A percentile compares a stretch with the other conserved stretches of the same genome.
Conservation (phyloP, 2,888 invertebrate species). For the Serripes groenlandicus region DNA sequence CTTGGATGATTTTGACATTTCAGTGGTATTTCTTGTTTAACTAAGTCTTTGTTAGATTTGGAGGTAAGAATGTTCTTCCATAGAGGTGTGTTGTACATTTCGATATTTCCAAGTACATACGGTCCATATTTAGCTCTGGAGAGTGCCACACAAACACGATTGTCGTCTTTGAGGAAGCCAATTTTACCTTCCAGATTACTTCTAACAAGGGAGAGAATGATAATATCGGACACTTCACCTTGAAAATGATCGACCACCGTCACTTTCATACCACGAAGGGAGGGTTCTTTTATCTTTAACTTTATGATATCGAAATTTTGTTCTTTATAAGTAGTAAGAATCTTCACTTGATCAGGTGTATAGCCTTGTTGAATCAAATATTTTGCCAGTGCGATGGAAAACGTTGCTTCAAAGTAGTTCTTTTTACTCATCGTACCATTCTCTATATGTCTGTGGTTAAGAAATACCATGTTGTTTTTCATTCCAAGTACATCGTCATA, state of each 20-base stretch:
- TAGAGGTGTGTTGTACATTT: constrained; percentile 63
- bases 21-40: constrained; percentile 67
- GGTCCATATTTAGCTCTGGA: constrained; percentile 84
- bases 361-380: constrained; percentile 81
- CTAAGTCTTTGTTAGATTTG: constrained; percentile 47
- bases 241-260: constrained; percentile 84
- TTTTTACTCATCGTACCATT: constrained; percentile 64
- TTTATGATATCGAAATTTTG: constrained; percentile 80
- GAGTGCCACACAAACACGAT: constrained; percentile 84
- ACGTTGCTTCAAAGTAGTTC: constrained; percentile 78
- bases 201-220: constrained; percentile 84
- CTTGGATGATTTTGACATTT: constrained; percentile 80
- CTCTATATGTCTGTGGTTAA: constrained; percentile 76
- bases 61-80: constrained; percentile 70
- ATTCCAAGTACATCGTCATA: constrained; percentile 74
- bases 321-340: constrained; percentile 73
- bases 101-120: constrained; percentile 84
- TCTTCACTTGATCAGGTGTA: constrained; percentile 72
- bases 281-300: constrained; percentile 69
- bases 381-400: constrained; percentile 70
- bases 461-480: constrained; percentile 73
- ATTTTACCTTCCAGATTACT: constrained; percentile 77
- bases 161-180: constrained; percentile 82
- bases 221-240: constrained; percentile 86
- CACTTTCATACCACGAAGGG: constrained; percentile 70